Base-by-base conservation (phyloP, 2,888 invertebrate species). In the Rotaria sp. region DNA sequence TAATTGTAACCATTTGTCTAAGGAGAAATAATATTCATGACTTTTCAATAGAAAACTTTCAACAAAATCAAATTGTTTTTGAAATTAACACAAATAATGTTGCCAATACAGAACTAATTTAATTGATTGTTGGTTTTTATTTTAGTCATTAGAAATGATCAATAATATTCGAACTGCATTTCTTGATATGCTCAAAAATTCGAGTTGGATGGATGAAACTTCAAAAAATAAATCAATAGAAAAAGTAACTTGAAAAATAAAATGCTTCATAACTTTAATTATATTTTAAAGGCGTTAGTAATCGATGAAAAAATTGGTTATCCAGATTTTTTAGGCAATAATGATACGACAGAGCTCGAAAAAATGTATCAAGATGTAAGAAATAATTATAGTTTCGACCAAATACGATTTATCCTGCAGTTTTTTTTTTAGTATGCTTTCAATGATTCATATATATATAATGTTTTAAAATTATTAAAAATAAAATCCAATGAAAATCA, bases 171-270 rank as follows among this genome's bases (percentile, higher is more conserved):
- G 95, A 41, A 94, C 94, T 88, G 95, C 96, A 4, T 96, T 96
- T 90, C 95, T 95, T 89, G 95, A 96, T 89, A 92, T 96, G 11
- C 92, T 96, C 24, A 93, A 94, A 0, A 94, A 95, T 89, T 95
- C 95, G 89, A 93, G 94, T 84, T 97, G 97, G 97, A 97, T 97
- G 97, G 96, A 97, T 90, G 93, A 94, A 0, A 92, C 92, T 88
- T 97, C 97, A 7, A 0, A 94, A 90, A 90, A 90, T 87, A 89
- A 90, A 84, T 91, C 91, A 7, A 89, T 88, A 85, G 90, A 90
- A 86, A 92, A 92, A 89, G 91, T 91, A 57, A 86, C 88, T 94
- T 94, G 0, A 96, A 96, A 94, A 48, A 15, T 8, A 15, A 11
- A 15, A 13, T 7, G 13, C 3, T 8, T 11, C 2, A 48, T 10